A percentile compares a stretch with the other conserved stretches of the same genome.
Evolutionary conservation across 2,113 vertebrate species (phyloP).

Genomic region (Anarrhichthys ocellatus): DNA sequence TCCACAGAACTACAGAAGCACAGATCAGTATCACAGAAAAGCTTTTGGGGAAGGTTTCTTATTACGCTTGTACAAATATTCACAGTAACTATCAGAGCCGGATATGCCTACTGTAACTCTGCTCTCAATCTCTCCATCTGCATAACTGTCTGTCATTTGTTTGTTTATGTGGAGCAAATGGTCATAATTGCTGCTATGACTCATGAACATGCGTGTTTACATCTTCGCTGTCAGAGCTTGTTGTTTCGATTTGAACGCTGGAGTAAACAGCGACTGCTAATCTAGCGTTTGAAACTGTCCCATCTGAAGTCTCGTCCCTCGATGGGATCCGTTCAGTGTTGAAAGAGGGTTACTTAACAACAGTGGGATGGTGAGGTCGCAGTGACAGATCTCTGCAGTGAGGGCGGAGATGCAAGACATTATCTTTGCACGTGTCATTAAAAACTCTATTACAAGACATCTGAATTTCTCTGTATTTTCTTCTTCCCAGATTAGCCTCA

Average conservation of each 20-base stretch:
- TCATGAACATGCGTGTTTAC: conserved; percentile 54
- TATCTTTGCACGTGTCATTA: conserved; percentile 34
- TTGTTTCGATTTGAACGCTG: conserved; percentile 47
- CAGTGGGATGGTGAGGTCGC: conserved; percentile 11
- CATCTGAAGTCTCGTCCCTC: background rate
- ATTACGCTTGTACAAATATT: conserved; percentile 1
- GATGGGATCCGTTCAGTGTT: background rate
- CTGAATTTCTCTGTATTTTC: background rate
- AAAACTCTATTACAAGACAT: conserved; percentile 32
- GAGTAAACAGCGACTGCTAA: conserved; percentile 61
- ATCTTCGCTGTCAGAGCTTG: conserved; percentile 32
- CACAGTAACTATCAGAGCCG: conserved; percentile 7
- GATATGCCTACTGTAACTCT: conserved; percentile 9
- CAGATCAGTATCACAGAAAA: background rate
- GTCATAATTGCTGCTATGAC: conserved; percentile 67
- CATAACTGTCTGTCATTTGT: conserved; percentile 40
- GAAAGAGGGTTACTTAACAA: conserved; percentile 6
- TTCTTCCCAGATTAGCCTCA: background rate
- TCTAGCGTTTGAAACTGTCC: conserved; percentile 45
- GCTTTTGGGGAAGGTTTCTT: background rate
- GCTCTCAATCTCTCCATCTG: conserved; percentile 40
- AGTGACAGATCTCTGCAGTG: conserved; percentile 51
- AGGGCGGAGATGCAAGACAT: conserved; percentile 54
- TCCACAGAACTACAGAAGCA: background rate
- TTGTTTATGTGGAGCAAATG: conserved; percentile 71